Evolutionary conservation across 2,797 vertebrate species (phyloP).

Genomic region (Neosalanx taihuensis): DNA sequence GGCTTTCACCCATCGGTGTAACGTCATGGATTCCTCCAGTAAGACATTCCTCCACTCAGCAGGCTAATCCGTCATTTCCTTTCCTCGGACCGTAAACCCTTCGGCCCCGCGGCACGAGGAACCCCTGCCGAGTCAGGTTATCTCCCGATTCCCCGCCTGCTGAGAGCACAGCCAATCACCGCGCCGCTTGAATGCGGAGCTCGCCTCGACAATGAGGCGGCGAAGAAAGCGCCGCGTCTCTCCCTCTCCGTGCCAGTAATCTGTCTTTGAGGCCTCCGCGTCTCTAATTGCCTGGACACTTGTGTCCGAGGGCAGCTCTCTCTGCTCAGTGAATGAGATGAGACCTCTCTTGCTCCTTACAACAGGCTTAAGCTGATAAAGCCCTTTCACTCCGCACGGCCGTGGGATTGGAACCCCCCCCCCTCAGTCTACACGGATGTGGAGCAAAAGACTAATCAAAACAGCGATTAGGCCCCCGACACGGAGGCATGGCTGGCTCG

Average conservation of each 20-base stretch:
- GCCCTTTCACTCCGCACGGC: slow-evolving; percentile 67
- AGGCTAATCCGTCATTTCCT: slow-evolving; percentile 26
- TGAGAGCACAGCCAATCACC: slow-evolving; percentile 33
- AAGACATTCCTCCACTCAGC: not conserved
- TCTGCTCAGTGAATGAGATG: slow-evolving; percentile 62
- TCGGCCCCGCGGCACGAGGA: slow-evolving; percentile 10
- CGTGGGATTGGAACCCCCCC: slow-evolving; percentile 45
- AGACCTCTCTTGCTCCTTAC: slow-evolving; percentile 67
- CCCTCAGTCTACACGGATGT: slow-evolving; percentile 56
- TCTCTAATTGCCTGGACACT: slow-evolving; percentile 74
- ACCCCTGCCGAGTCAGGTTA: slow-evolving; percentile 23
- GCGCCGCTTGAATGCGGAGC: slow-evolving; percentile 31
- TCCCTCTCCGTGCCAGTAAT: slow-evolving; percentile 58
- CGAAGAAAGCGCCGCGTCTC: slow-evolving; percentile 31
- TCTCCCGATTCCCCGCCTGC: slow-evolving; percentile 18
- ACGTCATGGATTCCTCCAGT: not conserved
- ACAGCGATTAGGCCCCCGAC: slow-evolving; percentile 68
- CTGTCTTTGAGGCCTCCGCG: slow-evolving; percentile 56
- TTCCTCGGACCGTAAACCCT: slow-evolving; percentile 14
- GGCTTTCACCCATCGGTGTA: no score
- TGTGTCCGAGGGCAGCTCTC: slow-evolving; percentile 58
- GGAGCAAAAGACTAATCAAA: slow-evolving; percentile 71
- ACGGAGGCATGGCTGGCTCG: slow-evolving; percentile 61
- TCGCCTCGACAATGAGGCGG: slow-evolving; percentile 27
- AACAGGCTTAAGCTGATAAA: slow-evolving; percentile 78